A percentile compares a stretch with the other conserved stretches of the same genome.
Conservation (phyloP, 2,113 vertebrate genomes). For the Myanophis thanlyinensis region DNA sequence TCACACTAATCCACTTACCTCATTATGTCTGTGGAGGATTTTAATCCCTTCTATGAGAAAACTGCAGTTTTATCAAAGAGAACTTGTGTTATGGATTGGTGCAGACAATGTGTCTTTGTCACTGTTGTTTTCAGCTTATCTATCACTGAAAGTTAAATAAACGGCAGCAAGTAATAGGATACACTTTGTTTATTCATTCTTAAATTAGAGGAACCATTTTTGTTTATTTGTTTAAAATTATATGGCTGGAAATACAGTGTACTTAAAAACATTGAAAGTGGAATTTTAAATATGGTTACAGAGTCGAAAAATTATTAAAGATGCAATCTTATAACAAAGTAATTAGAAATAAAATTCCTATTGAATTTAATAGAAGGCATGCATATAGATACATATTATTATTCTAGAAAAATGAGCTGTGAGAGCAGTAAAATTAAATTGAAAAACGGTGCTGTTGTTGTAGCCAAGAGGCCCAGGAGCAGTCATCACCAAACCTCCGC, state of each 20-base stretch:
- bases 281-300: not conserved
- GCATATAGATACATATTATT: not conserved
- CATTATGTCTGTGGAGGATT: not conserved
- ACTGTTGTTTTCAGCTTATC: not conserved
- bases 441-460: no score
- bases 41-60: not conserved
- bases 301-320: not conserved
- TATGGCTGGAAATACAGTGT: not conserved
- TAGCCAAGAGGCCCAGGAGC: no score
- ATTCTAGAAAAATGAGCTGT: not conserved
- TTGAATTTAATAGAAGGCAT: not conserved
- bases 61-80: not conserved
- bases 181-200: not conserved
- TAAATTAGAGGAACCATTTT: not conserved
- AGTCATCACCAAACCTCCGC: no score
- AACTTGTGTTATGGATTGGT: not conserved
- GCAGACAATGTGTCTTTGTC: not conserved
- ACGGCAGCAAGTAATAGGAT: not conserved
- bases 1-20: not conserved
- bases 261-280: conserved; percentile 1
- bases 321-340: not conserved
- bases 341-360: not conserved
- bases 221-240: not conserved
- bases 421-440: not conserved
- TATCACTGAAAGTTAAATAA: not conserved